Percentiles rank a stretch among this genome's conserved stretches.
Evolutionary conservation across 2,888 invertebrate species (phyloP).

Genomic region (Caradrina clavipalpis): DNA sequence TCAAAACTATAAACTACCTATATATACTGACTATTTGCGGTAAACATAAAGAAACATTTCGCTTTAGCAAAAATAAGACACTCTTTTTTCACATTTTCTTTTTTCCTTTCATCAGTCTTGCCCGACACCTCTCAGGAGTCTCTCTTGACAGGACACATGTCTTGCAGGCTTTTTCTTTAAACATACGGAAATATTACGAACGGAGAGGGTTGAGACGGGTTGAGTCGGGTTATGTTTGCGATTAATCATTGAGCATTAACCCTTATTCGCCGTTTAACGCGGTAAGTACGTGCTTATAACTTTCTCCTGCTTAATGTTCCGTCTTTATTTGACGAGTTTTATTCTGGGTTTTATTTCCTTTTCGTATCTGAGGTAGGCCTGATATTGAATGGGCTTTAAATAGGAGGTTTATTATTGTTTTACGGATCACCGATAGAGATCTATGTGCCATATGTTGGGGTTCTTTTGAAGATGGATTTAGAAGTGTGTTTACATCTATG

Average conservation of each 20-base stretch:
- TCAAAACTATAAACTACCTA: constrained; percentile 15
- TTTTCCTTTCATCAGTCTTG: constrained; percentile 51
- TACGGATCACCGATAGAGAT: constrained; percentile 42
- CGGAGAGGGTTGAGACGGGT: constrained; percentile 61
- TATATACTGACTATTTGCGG: too few species aligned
- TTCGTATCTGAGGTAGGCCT: constrained; percentile 34
- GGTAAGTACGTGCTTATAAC: constrained; percentile 60
- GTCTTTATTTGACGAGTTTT: constrained; percentile 38
- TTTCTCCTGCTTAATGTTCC: constrained; percentile 31
- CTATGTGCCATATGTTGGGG: constrained; percentile 55
- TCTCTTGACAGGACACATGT: constrained; percentile 56
- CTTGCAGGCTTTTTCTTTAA: constrained; percentile 61
- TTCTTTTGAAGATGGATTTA: constrained; percentile 54
- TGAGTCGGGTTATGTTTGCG: constrained; percentile 61
- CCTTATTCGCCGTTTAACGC: constrained; percentile 62
- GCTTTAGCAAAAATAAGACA: constrained; percentile 12
- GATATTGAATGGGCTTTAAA: constrained; percentile 41
- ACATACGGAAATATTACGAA: constrained; percentile 67
- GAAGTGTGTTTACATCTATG: constrained; percentile 36
- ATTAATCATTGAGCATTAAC: constrained; percentile 74
- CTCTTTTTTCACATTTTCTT: constrained; percentile 29
- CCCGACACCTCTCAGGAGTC: constrained; percentile 49
- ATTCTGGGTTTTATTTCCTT: constrained; percentile 37
- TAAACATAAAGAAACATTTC: constrained; percentile 24
- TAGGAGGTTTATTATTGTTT: constrained; percentile 51